phyloP scores from a whole-genome alignment of 1,140 invertebrate species.

The Aethina tumida region DNA sequence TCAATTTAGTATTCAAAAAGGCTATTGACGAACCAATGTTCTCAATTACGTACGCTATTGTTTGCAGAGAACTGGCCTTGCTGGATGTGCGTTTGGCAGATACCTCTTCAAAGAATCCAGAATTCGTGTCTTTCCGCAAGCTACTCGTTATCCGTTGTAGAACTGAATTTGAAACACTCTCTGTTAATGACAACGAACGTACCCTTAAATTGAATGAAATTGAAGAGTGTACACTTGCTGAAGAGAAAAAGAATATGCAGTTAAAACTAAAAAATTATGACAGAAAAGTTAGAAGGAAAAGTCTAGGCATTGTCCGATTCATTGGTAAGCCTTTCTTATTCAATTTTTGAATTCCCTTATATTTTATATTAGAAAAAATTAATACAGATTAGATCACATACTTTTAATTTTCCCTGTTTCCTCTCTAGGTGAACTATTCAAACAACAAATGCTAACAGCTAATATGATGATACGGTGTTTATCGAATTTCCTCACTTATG shows the following conservation, averaged over 20 bases:
- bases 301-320: conserved; percentile 78
- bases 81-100: conserved; percentile 42
- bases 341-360: conserved; percentile 10
- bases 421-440: conserved; percentile 84
- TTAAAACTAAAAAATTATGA: conserved; percentile 63
- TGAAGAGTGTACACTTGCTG: conserved; percentile 51
- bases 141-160: conserved; percentile 78
- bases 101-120: conserved; percentile 24
- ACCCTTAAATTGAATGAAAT: conserved; percentile 52
- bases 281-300: conserved; percentile 64
- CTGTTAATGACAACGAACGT: conserved; percentile 50
- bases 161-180: conserved; percentile 75
- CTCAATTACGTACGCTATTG: conserved; percentile 78
- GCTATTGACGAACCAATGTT: conserved; percentile 91
- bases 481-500: conserved; percentile 58
- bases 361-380: conserved; percentile 1
- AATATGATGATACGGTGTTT: conserved; percentile 88
- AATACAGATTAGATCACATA: not conserved
- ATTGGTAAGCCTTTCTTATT: conserved; percentile 37
- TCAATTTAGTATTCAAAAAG: conserved; percentile 89
- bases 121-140: conserved; percentile 63
- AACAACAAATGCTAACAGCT: conserved; percentile 79
- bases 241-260: conserved; percentile 63
- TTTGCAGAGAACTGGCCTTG: conserved; percentile 58
- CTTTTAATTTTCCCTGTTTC: conserved; percentile 13